Conservation (phyloP, 2,888 invertebrate species). For the Eupithecia pulchellata region DNA sequence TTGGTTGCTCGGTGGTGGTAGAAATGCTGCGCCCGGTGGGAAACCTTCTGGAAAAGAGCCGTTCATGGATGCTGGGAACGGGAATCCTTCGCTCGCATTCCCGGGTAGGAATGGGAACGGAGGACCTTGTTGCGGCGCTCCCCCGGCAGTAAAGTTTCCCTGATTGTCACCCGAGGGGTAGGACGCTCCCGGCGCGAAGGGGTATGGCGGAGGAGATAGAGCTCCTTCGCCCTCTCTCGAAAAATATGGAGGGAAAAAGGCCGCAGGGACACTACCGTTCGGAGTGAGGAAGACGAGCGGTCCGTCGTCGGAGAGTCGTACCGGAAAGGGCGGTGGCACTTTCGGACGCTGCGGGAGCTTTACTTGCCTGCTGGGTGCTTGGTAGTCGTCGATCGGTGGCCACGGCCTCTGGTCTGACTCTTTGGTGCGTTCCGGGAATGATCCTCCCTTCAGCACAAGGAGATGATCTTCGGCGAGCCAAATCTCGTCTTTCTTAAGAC, state of each 20-base stretch:
- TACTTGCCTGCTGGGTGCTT: constrained; percentile 93
- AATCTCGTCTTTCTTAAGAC: constrained; percentile 93
- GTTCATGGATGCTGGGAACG: constrained; percentile 84
- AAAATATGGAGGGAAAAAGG: constrained; percentile 88
- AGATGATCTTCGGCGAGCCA: constrained; percentile 96
- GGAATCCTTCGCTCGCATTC: constrained; percentile 85
- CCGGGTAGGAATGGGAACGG: constrained; percentile 87
- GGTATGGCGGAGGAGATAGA: constrained; percentile 83
- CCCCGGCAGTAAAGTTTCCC: constrained; percentile 88
- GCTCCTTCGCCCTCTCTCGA: constrained; percentile 86
- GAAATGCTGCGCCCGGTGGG: constrained; percentile 85
- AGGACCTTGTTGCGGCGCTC: constrained; percentile 87
- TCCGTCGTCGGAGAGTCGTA: constrained; percentile 93
- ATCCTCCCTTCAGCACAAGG: constrained; percentile 92
- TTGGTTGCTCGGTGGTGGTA: constrained; percentile 90
- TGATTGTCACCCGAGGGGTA: constrained; percentile 85
- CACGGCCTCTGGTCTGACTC: constrained; percentile 84
- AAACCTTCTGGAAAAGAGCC: constrained; percentile 85
- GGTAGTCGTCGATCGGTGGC: constrained; percentile 94
- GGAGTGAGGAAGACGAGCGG: constrained; percentile 94
- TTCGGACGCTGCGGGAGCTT: constrained; percentile 93
- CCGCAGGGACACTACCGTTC: constrained; percentile 90
- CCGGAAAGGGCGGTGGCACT: constrained; percentile 97
- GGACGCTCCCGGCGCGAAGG: constrained; percentile 86
- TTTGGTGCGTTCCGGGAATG: constrained; percentile 85